Conservation (phyloP, 2,888 invertebrate species). For the Argyresthia albistria region DNA sequence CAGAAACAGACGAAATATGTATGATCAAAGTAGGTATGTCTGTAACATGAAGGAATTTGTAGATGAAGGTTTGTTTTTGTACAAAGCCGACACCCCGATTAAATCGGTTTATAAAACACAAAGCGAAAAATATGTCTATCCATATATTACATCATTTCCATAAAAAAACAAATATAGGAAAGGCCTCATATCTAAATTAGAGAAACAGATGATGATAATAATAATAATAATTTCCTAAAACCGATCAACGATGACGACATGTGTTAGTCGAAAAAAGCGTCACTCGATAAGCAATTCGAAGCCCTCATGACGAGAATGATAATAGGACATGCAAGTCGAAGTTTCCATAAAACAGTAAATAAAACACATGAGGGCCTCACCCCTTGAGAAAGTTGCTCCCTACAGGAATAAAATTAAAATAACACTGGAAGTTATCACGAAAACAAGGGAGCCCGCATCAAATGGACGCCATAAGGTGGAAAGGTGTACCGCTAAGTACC, state of each 20-base stretch:
- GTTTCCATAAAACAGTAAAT: constrained; percentile 36
- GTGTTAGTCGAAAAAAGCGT: constrained; percentile 13
- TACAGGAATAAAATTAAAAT: constrained; percentile 3
- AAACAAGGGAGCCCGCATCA: neutral
- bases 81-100: too few species aligned
- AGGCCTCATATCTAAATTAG: neutral
- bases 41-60: too few species aligned
- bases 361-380: constrained; percentile 36
- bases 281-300: constrained; percentile 30
- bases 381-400: constrained; percentile 16
- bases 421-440: constrained; percentile 4
- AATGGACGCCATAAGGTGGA: neutral
- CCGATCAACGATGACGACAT: constrained; percentile 22
- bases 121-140: too few species aligned
- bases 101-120: too few species aligned
- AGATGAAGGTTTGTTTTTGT: too few species aligned
- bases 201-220: neutral
- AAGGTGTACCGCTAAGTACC: neutral
- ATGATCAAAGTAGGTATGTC: too few species aligned
- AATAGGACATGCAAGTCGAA: constrained; percentile 11
- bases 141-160: too few species aligned
- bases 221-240: constrained; percentile 6
- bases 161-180: too few species aligned
- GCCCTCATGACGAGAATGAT: constrained; percentile 30
- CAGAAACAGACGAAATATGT: too few species aligned